Evolutionary conservation across 92 coral and sea anemone species (phyloP).

Genomic region (Virgularia gustaviana): DNA sequence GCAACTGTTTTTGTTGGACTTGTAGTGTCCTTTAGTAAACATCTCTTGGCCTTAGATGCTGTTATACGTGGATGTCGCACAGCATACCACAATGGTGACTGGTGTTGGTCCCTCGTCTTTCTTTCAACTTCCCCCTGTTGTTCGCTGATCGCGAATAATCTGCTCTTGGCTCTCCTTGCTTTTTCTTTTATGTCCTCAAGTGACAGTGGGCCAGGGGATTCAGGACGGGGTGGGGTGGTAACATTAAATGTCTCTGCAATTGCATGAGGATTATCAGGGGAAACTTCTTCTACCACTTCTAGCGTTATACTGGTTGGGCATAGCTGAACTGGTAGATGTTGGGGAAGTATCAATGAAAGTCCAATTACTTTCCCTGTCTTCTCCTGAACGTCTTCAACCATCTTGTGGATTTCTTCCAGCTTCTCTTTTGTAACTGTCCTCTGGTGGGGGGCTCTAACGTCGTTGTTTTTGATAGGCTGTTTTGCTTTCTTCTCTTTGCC

Average conservation of each 20-base stretch:
- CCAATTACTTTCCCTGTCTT: background rate
- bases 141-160: conserved; percentile 29
- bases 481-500: background rate
- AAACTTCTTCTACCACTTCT: background rate
- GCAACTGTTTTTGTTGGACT: too few species aligned
- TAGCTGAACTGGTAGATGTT: background rate
- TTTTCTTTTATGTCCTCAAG: too few species aligned
- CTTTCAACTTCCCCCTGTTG: conserved; percentile 19
- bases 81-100: background rate
- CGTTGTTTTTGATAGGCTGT: background rate
- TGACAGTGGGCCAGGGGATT: too few species aligned
- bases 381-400: background rate
- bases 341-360: background rate
- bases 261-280: background rate
- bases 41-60: background rate
- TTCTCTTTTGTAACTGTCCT: too few species aligned
- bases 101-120: conserved; percentile 19
- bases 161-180: conserved; percentile 15
- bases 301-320: background rate
- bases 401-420: background rate
- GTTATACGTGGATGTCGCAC: background rate
- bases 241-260: background rate
- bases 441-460: background rate
- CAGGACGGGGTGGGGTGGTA: background rate
- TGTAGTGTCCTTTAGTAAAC: too few species aligned